A percentile compares a stretch with the other conserved stretches of the same genome.
Evolutionary conservation across 2,888 invertebrate genomes (phyloP).

Genomic region (Acrobasis suavella): DNA sequence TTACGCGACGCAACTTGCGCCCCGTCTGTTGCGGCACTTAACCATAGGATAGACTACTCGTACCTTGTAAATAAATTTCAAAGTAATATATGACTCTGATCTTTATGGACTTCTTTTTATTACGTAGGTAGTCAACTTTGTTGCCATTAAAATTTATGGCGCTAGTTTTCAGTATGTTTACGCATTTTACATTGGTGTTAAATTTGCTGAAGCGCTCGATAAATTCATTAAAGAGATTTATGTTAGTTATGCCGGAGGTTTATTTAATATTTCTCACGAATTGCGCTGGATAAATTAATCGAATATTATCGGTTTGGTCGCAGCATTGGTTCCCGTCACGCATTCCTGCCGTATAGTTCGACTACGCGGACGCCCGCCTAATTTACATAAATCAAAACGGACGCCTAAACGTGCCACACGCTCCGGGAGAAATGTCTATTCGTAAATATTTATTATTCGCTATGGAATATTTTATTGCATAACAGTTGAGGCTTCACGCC

Average conservation of each 20-base stretch:
- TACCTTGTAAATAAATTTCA: conserved; percentile 7
- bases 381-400: conserved; percentile 65
- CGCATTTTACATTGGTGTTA: conserved; percentile 17
- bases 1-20: no score
- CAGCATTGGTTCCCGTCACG: conserved; percentile 35
- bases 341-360: conserved; percentile 29
- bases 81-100: conserved; percentile 5
- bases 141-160: conserved; percentile 14
- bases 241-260: conserved; percentile 4
- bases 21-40: no score
- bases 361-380: conserved; percentile 43
- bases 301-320: conserved; percentile 31
- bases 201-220: conserved; percentile 10
- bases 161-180: conserved; percentile 8
- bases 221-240: conserved; percentile 17
- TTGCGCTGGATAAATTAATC: conserved; percentile 26
- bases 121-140: conserved; percentile 12
- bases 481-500: conserved; percentile 8
- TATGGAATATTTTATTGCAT: conserved; percentile 24
- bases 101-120: conserved; percentile 13
- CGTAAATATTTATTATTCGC: conserved; percentile 30
- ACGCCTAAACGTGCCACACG: conserved; percentile 41
- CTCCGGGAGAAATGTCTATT: conserved; percentile 45
- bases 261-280: conserved; percentile 18
- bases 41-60: not conserved